Evolutionary conservation across 2,888 invertebrate species (phyloP).

Genomic region (Abscondita cerata): DNA sequence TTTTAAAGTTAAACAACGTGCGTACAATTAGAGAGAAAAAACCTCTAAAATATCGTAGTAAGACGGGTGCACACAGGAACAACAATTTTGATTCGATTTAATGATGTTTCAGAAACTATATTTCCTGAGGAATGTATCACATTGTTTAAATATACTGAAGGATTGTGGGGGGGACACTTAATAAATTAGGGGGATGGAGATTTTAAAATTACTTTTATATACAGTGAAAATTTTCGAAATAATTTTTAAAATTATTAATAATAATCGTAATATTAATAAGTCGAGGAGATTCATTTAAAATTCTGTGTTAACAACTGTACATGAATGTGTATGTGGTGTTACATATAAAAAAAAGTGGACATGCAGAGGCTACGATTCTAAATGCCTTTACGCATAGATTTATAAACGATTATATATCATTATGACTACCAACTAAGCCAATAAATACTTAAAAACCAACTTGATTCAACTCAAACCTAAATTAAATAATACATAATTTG

Average conservation of each 20-base stretch:
- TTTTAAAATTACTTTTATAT: conserved; percentile 30
- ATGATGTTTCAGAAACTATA: conserved; percentile 51
- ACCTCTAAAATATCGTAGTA: conserved; percentile 1
- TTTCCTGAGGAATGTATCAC: conserved; percentile 61
- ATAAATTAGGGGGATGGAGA: conserved; percentile 18
- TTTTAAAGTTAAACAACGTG: conserved; percentile 10
- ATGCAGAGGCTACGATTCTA: conserved; percentile 42
- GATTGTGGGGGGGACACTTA: conserved; percentile 33
- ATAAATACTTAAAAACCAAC: conserved; percentile 36
- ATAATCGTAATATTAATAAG: conserved; percentile 41
- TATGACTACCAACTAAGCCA: conserved; percentile 29
- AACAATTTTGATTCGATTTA: conserved; percentile 51
- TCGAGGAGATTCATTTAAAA: conserved; percentile 52
- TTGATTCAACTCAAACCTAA: conserved; percentile 37
- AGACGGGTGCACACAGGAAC: conserved; percentile 13
- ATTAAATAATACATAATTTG: conserved; percentile 31
- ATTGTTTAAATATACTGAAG: conserved; percentile 39
- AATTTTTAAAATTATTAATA: conserved; percentile 19
- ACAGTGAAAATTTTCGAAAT: conserved; percentile 17
- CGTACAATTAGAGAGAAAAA: conserved; percentile 4
- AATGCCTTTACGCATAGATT: conserved; percentile 47
- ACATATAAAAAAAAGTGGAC: conserved; percentile 45
- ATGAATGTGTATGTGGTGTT: conserved; percentile 35
- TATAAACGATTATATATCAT: conserved; percentile 19
- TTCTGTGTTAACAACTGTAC: conserved; percentile 45